Conservation (phyloP, 2,797 vertebrate species). For the Manis javanica region DNA sequence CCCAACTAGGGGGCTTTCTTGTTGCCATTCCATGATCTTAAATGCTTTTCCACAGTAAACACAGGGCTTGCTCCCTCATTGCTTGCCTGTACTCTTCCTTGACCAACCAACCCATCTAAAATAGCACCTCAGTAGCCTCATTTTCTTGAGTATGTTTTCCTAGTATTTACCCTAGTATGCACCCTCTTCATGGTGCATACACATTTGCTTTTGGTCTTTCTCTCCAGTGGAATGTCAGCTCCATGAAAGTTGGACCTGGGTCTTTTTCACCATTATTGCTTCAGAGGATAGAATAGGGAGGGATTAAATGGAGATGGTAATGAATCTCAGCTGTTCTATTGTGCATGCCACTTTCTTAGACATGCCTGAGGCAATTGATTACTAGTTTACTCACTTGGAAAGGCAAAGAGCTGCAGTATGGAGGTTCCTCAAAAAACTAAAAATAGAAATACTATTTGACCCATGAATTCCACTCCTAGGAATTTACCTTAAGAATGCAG, state of each 20-base stretch:
- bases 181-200: neutral
- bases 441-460: too few species aligned
- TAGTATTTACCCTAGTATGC: neutral
- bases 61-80: neutral
- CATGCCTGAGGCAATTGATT: neutral
- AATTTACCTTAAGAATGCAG: too few species aligned
- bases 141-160: neutral
- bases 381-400: neutral
- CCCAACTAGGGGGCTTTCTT: neutral
- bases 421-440: too few species aligned
- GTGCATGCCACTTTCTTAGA: rapidly evolving
- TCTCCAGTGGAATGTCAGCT: neutral
- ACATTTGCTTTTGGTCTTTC: neutral
- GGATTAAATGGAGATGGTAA: neutral
- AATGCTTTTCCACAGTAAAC: neutral
- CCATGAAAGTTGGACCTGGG: too few species aligned
- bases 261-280: neutral
- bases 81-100: neutral
- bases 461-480: too few species aligned
- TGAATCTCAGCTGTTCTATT: neutral
- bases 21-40: neutral
- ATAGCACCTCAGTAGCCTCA: neutral
- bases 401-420: neutral
- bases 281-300: neutral
- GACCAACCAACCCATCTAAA: neutral